Percentiles rank a stretch among this genome's conserved stretches.
These are phyloP conservation scores for Riparia riparia DNA, from an alignment of 2,113 vertebrate species.

Conservation along the genomic window DNA sequence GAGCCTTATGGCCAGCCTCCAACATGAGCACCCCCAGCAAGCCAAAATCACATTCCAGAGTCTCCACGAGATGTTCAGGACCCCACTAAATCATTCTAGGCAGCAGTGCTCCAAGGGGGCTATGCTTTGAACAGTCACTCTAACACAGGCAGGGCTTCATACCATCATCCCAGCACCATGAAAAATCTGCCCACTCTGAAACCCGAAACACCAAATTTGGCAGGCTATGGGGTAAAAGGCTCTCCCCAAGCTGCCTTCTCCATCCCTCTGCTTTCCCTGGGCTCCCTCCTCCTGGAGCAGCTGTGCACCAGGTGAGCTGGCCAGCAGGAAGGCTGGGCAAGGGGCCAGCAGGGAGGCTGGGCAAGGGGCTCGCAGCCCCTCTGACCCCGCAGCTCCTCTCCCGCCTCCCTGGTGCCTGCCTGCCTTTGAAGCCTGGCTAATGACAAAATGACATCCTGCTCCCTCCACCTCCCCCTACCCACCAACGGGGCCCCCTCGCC, in stretches of 20 bases:
- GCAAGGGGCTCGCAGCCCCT: not conserved
- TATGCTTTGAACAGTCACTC: not conserved
- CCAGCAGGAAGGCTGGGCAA: not conserved
- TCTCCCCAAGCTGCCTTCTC: not conserved
- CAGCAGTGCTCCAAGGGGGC: not conserved
- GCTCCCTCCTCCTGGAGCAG: not conserved
- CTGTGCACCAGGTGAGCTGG: conserved; percentile 42
- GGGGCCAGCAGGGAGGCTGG: not conserved
- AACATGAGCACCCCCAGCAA: not conserved
- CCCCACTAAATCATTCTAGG: not conserved
- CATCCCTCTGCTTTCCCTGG: not conserved
- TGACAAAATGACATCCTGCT: conserved; percentile 67
- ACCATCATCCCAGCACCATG: not conserved
- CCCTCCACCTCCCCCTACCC: not conserved
- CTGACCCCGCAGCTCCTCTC: not conserved
- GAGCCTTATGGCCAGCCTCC: not conserved
- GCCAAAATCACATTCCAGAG: not conserved
- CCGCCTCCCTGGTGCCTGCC: not conserved
- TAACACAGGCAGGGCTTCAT: not conserved
- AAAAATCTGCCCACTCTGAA: not conserved
- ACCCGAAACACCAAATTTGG: fast-evolving
- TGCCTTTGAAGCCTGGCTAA: conserved; percentile 60
- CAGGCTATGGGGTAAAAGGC: not conserved
- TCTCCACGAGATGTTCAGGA: not conserved
- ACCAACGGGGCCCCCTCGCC: not conserved